These are phyloP conservation scores for Scrobipalpa costella DNA, from an alignment of 2,888 invertebrate species.

Conservation along the genomic window DNA sequence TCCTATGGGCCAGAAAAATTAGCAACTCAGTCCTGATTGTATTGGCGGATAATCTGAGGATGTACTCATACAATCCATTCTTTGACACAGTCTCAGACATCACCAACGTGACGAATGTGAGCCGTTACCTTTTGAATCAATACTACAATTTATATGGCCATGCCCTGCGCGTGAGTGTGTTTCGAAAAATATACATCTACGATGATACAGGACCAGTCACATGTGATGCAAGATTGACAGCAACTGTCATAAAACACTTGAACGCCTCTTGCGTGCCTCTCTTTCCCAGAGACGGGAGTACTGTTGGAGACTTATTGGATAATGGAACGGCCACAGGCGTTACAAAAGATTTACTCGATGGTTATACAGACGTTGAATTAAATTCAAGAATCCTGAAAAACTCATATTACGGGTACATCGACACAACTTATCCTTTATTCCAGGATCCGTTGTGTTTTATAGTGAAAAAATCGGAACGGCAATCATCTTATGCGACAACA, in stretches of 20 bases:
- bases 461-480: constrained; percentile 72
- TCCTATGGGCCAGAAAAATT: constrained; percentile 77
- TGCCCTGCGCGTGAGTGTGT: constrained; percentile 62
- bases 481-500: constrained; percentile 71
- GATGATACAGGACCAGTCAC: constrained; percentile 54
- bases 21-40: constrained; percentile 73
- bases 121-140: constrained; percentile 47
- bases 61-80: constrained; percentile 79
- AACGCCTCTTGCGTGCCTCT: constrained; percentile 68
- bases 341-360: constrained; percentile 68
- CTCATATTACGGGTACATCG: constrained; percentile 73
- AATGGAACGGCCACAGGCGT: constrained; percentile 74
- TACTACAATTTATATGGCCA: constrained; percentile 63
- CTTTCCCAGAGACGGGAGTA: constrained; percentile 63
- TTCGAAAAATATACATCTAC: constrained; percentile 57
- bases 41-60: constrained; percentile 57
- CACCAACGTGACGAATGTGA: constrained; percentile 61
- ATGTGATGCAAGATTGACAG: constrained; percentile 59
- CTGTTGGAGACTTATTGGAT: constrained; percentile 65
- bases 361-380: constrained; percentile 78
- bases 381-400: constrained; percentile 78
- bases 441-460: constrained; percentile 81
- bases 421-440: constrained; percentile 74
- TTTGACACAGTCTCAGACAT: constrained; percentile 63
- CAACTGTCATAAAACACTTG: constrained; percentile 55